Percentiles rank a stretch among this genome's conserved stretches.
Evolutionary conservation across 1,140 invertebrate species (phyloP).

Genomic region (Drosophila gunungcola): DNA sequence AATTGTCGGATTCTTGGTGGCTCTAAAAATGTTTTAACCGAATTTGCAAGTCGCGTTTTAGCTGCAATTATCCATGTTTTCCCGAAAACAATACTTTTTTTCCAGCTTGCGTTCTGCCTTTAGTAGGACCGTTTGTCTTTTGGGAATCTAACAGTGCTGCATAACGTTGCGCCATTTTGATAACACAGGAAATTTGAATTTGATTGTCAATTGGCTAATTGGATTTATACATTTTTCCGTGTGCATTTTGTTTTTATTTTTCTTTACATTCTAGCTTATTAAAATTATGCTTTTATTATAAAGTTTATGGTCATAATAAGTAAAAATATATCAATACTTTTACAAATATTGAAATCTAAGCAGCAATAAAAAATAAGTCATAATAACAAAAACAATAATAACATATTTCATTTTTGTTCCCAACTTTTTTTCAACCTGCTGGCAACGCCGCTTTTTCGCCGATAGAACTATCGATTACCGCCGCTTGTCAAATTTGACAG

Average conservation of each 20-base stretch:
- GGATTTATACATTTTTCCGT: no score
- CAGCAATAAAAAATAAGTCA: background rate
- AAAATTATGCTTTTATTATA: no score
- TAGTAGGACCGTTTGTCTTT: background rate
- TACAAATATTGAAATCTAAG: background rate
- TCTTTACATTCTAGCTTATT: no score
- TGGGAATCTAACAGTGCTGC: slow-evolving; percentile 16
- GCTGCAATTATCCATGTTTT: slow-evolving; percentile 61
- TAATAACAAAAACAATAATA: background rate
- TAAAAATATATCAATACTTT: no score
- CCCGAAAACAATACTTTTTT: slow-evolving; percentile 68
- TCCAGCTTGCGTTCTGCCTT: slow-evolving; percentile 18
- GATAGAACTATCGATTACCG: slow-evolving; percentile 42
- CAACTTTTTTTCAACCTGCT: slow-evolving; percentile 6
- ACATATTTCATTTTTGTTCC: background rate
- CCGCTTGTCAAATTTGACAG: slow-evolving; percentile 62
- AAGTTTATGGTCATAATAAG: no score
- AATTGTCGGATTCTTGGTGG: slow-evolving; percentile 2
- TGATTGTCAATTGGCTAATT: no score
- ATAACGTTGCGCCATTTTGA: background rate
- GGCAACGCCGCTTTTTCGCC: slow-evolving; percentile 28
- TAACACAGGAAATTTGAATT: background rate
- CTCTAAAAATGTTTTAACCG: background rate
- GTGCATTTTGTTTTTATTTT: background rate
- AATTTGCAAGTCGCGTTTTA: slow-evolving; percentile 27